A percentile compares a stretch with the other conserved stretches of the same genome.
Evolutionary conservation across 2,797 vertebrate species (phyloP).

Genomic region (Leptatherina wallacei): DNA sequence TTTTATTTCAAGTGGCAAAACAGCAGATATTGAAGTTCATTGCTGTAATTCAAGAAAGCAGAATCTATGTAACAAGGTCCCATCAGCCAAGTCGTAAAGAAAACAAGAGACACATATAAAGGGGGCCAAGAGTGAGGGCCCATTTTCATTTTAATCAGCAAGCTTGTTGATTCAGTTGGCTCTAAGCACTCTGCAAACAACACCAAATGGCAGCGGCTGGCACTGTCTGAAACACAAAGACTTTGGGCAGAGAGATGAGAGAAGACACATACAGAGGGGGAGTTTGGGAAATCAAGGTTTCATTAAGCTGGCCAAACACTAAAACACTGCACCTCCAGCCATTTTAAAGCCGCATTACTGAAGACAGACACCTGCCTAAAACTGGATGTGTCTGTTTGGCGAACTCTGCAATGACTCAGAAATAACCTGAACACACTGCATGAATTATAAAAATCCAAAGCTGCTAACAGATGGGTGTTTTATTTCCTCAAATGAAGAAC

Average conservation of each 20-base stretch:
- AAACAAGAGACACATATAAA: constrained; percentile 64
- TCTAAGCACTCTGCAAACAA: constrained; percentile 81
- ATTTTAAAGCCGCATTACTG: constrained; percentile 10
- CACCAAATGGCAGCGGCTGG: constrained; percentile 83
- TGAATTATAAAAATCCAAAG: constrained; percentile 15
- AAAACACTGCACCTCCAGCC: constrained; percentile 48
- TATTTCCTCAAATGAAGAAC: constrained; percentile 23
- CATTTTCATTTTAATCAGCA: constrained; percentile 84
- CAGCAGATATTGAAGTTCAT: constrained; percentile 49
- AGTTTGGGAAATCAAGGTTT: constrained; percentile 77
- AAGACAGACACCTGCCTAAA: constrained; percentile 27
- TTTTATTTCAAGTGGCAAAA: constrained; percentile 45
- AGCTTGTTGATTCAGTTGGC: constrained; percentile 85
- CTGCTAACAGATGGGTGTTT: constrained; percentile 28
- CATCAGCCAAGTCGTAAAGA: constrained; percentile 32
- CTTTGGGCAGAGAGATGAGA: constrained; percentile 63
- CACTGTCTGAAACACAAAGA: constrained; percentile 61
- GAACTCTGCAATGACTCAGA: constrained; percentile 28
- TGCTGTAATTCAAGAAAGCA: constrained; percentile 35
- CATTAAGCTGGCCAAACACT: constrained; percentile 74
- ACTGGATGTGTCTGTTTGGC: constrained; percentile 22
- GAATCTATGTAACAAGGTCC: constrained; percentile 43
- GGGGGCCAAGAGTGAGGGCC: constrained; percentile 66
- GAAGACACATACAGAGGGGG: constrained; percentile 61
- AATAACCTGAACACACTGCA: constrained; percentile 7